These are phyloP conservation scores for Pteronotus mesoamericanus DNA, from an alignment of 2,797 vertebrate species.

Conservation along the genomic window DNA sequence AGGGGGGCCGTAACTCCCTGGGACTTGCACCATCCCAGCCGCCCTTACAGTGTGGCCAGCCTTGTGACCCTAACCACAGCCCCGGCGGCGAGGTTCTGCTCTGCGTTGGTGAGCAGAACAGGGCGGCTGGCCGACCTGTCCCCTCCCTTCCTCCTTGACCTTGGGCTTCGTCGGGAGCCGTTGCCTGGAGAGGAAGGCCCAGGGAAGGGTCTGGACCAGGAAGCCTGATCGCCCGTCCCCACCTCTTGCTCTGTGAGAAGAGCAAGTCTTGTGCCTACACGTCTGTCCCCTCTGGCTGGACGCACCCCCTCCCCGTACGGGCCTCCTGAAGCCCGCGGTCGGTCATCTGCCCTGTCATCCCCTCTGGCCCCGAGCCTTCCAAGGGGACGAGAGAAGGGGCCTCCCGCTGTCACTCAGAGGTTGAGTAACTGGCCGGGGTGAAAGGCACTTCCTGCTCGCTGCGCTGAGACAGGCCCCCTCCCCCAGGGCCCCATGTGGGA, in stretches of 20 bases:
- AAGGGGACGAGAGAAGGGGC: not conserved
- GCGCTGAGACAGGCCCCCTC: too few species aligned
- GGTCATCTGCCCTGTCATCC: not conserved
- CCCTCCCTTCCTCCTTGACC: not conserved
- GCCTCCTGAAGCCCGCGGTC: not conserved
- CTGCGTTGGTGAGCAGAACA: not conserved
- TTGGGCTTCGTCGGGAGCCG: not conserved
- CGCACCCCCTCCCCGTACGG: fast-evolving
- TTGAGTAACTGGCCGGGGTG: not conserved
- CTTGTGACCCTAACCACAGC: not conserved
- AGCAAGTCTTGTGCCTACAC: not conserved
- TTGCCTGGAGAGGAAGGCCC: not conserved
- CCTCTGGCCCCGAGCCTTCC: not conserved
- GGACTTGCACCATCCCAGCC: not conserved
- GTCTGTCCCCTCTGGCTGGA: not conserved
- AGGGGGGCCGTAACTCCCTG: fast-evolving
- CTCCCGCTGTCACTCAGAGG: too few species aligned
- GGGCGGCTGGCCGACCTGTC: not conserved
- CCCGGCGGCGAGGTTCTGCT: not conserved
- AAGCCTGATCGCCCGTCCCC: not conserved
- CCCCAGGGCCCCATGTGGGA: too few species aligned
- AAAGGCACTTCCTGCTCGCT: not conserved
- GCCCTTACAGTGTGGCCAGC: fast-evolving
- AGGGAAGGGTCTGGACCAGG: not conserved
- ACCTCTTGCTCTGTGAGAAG: fast-evolving